phyloP scores from a whole-genome alignment of 2,797 vertebrate species.

The Rhincodon typus region DNA sequence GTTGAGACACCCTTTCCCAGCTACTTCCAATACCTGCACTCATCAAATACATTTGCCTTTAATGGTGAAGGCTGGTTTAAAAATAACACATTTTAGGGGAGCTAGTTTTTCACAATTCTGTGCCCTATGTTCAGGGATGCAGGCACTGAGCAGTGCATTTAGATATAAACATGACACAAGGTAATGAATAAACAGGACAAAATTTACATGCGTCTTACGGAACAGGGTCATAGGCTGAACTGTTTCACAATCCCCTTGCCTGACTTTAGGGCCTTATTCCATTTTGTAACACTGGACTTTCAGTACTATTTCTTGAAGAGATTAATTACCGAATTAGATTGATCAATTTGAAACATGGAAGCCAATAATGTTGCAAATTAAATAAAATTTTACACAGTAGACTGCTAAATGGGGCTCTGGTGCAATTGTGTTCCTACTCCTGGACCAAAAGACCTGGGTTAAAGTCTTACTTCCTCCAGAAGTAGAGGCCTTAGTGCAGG shows the following conservation, averaged over 20 bases:
- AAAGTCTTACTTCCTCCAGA: too few species aligned
- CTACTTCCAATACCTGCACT: neutral
- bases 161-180: too few species aligned
- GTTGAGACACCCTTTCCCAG: neutral
- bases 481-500: too few species aligned
- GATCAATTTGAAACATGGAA: neutral
- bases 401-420: neutral
- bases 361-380: constrained; percentile 14
- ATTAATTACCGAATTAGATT: neutral
- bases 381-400: neutral
- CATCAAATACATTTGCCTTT: neutral
- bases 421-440: too few species aligned
- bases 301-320: neutral
- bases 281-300: neutral
- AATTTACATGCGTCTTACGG: neutral
- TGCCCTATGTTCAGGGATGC: neutral
- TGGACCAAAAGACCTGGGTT: too few species aligned
- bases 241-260: neutral
- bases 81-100: too few species aligned
- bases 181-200: neutral
- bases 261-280: neutral
- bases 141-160: neutral
- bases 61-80: neutral
- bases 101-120: neutral
- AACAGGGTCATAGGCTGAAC: neutral